Conservation (phyloP, 2,797 vertebrate genomes). For the Sylvilagus floridanus region DNA sequence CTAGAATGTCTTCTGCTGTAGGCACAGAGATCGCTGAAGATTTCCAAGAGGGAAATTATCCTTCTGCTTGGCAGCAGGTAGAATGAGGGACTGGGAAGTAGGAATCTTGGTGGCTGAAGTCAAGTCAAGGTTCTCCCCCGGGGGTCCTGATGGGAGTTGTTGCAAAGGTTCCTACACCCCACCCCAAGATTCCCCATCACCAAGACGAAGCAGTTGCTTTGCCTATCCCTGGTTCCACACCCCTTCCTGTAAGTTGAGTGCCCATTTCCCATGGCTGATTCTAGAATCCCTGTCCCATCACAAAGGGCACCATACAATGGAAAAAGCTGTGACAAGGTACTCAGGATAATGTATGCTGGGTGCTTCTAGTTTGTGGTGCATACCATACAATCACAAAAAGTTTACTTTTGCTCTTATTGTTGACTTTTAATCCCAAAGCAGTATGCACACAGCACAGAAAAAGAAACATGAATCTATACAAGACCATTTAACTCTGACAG, state of each 20-base stretch:
- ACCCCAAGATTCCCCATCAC: neutral
- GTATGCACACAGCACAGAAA: neutral
- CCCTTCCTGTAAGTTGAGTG: neutral
- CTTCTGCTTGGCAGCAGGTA: neutral
- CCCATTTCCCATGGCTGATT: neutral
- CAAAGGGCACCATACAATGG: neutral
- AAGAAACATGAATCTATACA: neutral
- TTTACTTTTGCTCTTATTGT: neutral
- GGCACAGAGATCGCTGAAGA: neutral
- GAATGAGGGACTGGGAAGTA: neutral
- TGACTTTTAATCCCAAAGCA: constrained; percentile 2
- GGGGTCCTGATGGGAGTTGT: neutral
- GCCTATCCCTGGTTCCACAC: neutral
- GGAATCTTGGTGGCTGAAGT: neutral
- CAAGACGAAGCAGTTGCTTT: neutral
- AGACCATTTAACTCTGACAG: neutral
- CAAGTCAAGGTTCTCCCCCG: neutral
- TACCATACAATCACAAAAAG: neutral
- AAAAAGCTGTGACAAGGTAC: fast-evolving
- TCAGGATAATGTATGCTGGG: neutral
- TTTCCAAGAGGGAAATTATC: no score
- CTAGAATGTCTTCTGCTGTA: neutral
- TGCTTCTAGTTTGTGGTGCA: neutral
- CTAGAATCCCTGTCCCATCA: no score
- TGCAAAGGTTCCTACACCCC: neutral